Evolutionary conservation across 2,797 vertebrate species (phyloP).

Genomic region (Anomalospiza imberbis): DNA sequence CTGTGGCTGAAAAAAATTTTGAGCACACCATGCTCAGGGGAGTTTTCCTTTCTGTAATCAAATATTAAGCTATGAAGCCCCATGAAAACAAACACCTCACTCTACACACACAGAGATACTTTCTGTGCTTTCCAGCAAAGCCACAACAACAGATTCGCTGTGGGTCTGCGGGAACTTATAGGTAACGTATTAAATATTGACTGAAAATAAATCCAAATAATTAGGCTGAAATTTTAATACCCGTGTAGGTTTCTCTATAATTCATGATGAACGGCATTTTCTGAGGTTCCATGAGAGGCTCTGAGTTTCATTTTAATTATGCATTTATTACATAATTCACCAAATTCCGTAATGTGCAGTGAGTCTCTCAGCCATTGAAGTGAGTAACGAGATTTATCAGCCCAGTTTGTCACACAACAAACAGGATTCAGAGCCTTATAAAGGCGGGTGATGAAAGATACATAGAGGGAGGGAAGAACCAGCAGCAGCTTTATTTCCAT

Average conservation of each 20-base stretch:
- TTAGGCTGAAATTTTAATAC: constrained; percentile 21
- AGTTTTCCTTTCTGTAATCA: neutral
- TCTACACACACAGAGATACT: neutral
- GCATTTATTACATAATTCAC: constrained; percentile 57
- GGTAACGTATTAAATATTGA: constrained; percentile 32
- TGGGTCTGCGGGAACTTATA: neutral
- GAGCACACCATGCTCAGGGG: accelerated
- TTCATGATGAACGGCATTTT: neutral
- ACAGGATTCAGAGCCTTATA: constrained; percentile 33
- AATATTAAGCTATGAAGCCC: neutral
- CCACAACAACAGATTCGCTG: neutral
- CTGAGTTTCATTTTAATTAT: constrained; percentile 30
- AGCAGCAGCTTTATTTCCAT: constrained; percentile 45
- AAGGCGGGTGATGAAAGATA: constrained; percentile 51
- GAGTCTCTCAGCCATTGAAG: constrained; percentile 45
- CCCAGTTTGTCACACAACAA: constrained; percentile 63
- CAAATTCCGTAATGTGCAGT: constrained; percentile 49
- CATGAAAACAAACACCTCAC: neutral
- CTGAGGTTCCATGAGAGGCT: neutral
- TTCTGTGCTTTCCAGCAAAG: neutral
- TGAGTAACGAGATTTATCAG: constrained; percentile 64
- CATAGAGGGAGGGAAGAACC: constrained; percentile 44
- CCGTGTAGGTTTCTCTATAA: neutral
- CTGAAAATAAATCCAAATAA: constrained; percentile 45
- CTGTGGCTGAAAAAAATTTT: neutral